Base-by-base conservation (phyloP, 1,140 invertebrate species). In the Orchesella cincta region DNA sequence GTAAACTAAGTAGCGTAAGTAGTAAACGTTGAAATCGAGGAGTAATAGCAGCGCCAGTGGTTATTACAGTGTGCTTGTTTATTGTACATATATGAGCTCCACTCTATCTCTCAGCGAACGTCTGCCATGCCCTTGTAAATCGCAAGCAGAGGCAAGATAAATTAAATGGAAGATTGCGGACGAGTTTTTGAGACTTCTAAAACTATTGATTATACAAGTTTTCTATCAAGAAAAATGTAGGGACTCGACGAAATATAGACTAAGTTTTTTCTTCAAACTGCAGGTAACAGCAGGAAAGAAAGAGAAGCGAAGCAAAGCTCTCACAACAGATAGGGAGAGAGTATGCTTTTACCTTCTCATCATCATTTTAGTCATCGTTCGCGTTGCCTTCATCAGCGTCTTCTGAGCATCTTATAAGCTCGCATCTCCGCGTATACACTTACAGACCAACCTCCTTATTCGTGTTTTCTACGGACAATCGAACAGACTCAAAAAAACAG, bases 311-410 rank as follows among this genome's bases (percentile, higher is more conserved):
- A 57, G 52, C 8, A n/a, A 57, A n/a, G 23, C 52, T 57, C 52
- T 57, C 52, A 29, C 26, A 31, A 67, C 5, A 67, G 29, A 33
- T 31, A 67, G 28, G 12, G 33, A 67, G 31, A 67, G 62, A 62
- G 54, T 33, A 67, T 31, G 62, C 62, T 67, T 67, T 67, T 67
- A 26, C 62, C 28, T 67, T 31, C 29, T 67, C 62, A 23, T 67
- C 62, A 67, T 67, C 28, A 33, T 29, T 67, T 67, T 67, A 67
- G 62, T 67, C 62, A 67, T 67, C 52, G n/a, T n/a, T n/a, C n/a
- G n/a, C n/a, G n/a, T n/a, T n/a, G 8, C 23, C 23, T 8, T 57
- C 52, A 14, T 57, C 62, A 67, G 29, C 14, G n/a, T 57, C 3
- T 14, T 57, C 54, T 57, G 54, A 57, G 12, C 54, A 57, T 18